A percentile compares a stretch with the other conserved stretches of the same genome.
Evolutionary conservation across 2,888 invertebrate genomes (phyloP).

Genomic region (Drosophila stalkeri): DNA sequence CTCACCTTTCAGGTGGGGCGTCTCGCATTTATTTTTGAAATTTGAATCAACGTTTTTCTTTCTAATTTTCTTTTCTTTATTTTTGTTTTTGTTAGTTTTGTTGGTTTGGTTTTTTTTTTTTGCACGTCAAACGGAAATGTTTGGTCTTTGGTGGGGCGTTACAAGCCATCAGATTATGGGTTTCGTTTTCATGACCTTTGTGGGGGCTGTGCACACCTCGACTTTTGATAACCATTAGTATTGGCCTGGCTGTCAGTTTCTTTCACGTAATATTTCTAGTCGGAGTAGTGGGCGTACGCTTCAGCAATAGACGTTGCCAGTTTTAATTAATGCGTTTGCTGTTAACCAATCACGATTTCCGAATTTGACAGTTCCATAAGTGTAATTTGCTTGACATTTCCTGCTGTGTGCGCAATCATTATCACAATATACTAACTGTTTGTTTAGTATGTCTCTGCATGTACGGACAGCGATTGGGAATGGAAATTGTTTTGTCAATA

Average conservation of each 20-base stretch:
- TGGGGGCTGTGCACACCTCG: conserved; percentile 16
- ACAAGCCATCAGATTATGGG: conserved; percentile 59
- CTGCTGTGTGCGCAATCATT: conserved; percentile 22
- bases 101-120: conserved; percentile 35
- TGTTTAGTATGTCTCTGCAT: background rate
- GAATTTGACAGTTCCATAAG: conserved; percentile 27
- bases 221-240: conserved; percentile 45
- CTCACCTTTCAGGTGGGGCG: conserved; percentile 38
- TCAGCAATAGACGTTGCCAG: conserved; percentile 55
- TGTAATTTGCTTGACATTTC: conserved; percentile 18
- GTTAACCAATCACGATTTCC: conserved; percentile 7
- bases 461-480: background rate
- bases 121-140: conserved; percentile 61
- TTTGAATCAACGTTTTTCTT: conserved; percentile 59
- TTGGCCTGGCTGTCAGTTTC: conserved; percentile 43
- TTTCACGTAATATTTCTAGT: conserved; percentile 8
- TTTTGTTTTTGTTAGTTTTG: background rate
- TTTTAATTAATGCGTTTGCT: conserved; percentile 64
- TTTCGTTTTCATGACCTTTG: conserved; percentile 58
- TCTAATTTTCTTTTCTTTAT: conserved; percentile 26
- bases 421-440: conserved; percentile 26
- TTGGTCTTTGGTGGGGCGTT: conserved; percentile 49
- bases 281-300: conserved; percentile 16
- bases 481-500: conserved; percentile 46
- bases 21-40: conserved; percentile 64